A percentile compares a stretch with the other conserved stretches of the same genome.
phyloP scores from a whole-genome alignment of 1,140 invertebrate species.

The Drosophila ambigua region DNA sequence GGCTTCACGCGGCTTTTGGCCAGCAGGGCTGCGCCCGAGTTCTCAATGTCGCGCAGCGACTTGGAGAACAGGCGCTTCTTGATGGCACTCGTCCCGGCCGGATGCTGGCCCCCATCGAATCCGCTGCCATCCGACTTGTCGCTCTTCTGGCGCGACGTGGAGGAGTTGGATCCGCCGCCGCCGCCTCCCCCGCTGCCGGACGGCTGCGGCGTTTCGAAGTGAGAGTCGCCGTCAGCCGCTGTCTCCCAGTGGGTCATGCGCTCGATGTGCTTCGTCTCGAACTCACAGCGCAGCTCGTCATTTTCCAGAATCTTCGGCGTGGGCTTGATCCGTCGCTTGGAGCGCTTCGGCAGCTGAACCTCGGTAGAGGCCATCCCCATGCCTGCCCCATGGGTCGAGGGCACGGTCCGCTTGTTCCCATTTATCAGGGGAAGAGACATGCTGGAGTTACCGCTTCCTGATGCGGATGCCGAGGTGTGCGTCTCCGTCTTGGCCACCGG shows the following conservation, averaged over 20 bases:
- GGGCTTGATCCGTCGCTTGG: slow-evolving; percentile 85
- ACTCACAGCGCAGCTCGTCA: slow-evolving; percentile 85
- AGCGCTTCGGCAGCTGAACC: slow-evolving; percentile 72
- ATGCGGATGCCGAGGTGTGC: not conserved
- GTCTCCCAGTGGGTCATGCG: slow-evolving; percentile 79
- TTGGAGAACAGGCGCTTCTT: slow-evolving; percentile 77
- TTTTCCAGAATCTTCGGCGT: slow-evolving; percentile 86
- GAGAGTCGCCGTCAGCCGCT: slow-evolving; percentile 11
- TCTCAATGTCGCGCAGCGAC: slow-evolving; percentile 69
- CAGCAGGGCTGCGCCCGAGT: slow-evolving; percentile 55
- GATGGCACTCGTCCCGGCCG: slow-evolving; percentile 54
- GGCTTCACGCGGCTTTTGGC: slow-evolving; percentile 52
- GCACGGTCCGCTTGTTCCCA: slow-evolving; percentile 48
- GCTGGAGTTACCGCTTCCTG: slow-evolving; percentile 1
- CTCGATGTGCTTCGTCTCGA: slow-evolving; percentile 86
- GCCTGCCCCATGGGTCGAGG: not conserved
- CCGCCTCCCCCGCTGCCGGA: slow-evolving; percentile 19
- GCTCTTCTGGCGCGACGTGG: slow-evolving; percentile 61
- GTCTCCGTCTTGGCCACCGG: slow-evolving; percentile 11
- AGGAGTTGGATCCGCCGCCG: slow-evolving; percentile 44
- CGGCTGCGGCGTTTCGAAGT: slow-evolving; percentile 47
- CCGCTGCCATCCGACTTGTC: slow-evolving; percentile 70
- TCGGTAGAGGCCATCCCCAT: slow-evolving; percentile 1
- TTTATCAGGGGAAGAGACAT: slow-evolving; percentile 36
- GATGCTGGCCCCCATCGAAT: slow-evolving; percentile 41